phyloP scores from a whole-genome alignment of 2,797 vertebrate genomes.

The Otolemur crassicaudatus region DNA sequence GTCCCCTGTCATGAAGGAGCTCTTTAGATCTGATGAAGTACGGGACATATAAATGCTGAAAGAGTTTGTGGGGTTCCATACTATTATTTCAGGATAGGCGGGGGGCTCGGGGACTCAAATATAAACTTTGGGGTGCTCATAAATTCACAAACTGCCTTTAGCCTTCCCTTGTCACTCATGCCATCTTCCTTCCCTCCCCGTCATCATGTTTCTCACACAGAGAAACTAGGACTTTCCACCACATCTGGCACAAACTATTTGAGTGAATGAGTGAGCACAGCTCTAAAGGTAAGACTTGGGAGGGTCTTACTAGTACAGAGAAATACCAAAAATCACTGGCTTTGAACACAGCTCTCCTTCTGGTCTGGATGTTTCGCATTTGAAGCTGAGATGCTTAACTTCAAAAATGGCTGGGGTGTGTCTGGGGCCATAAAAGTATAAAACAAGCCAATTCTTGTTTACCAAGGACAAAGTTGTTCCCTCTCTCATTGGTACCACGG shows the following conservation, averaged over 20 bases:
- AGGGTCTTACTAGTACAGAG: background rate
- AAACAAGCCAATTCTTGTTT: background rate
- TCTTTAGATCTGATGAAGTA: conserved; percentile 1
- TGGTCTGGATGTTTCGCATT: background rate
- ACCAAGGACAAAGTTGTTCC: background rate
- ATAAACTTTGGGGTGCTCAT: background rate
- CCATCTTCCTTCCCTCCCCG: background rate
- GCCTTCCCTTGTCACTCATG: background rate
- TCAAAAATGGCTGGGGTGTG: background rate
- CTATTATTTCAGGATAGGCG: background rate
- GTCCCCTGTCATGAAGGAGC: no score
- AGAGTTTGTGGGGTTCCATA: background rate
- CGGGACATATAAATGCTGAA: background rate
- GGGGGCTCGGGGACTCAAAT: background rate
- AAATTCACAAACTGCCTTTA: background rate
- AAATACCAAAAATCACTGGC: background rate
- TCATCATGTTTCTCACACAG: background rate
- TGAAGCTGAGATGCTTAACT: background rate
- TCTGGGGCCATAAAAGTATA: background rate
- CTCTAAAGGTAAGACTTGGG: background rate
- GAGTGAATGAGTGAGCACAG: background rate
- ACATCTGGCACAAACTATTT: background rate
- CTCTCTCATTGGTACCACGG: background rate
- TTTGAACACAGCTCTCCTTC: background rate
- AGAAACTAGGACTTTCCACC: background rate